These are phyloP conservation scores for Siniperca scherzeri DNA, from an alignment of 2,797 vertebrate genomes.

Conservation along the genomic window DNA sequence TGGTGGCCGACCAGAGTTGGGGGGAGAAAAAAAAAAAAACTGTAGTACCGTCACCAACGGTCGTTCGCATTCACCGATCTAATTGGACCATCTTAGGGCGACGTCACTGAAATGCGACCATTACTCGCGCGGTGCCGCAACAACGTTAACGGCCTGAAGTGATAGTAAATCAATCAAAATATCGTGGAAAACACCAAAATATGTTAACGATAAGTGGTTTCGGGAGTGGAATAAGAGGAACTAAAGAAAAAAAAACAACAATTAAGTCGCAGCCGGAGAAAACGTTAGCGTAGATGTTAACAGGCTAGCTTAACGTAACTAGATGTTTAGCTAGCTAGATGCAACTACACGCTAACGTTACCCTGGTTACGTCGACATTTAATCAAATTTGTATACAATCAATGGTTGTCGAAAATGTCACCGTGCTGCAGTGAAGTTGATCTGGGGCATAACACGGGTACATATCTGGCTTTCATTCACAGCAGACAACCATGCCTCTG, in stretches of 20 bases:
- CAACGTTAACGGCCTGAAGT: neutral
- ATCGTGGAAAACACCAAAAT: neutral
- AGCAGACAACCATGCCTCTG: neutral
- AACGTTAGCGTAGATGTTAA: neutral
- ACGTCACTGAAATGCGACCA: constrained; percentile 52
- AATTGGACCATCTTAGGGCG: constrained; percentile 5
- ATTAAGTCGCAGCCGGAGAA: no score
- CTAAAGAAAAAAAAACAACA: neutral
- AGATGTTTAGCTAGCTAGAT: neutral
- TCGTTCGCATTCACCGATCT: constrained; percentile 5
- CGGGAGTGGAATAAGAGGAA: neutral
- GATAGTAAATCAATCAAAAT: neutral
- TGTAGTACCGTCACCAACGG: constrained; percentile 40
- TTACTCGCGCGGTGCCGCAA: neutral
- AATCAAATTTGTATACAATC: neutral
- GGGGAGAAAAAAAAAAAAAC: constrained; percentile 16
- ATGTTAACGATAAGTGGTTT: accelerated
- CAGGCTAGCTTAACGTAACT: neutral
- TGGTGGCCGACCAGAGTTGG: constrained; percentile 65
- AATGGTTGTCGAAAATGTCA: neutral
- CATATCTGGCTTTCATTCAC: neutral
- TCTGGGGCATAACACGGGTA: neutral
- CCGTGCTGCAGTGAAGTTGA: neutral
- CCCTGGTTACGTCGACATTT: neutral
- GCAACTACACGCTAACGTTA: neutral